Evolutionary conservation across 2,797 vertebrate genomes (phyloP).

Genomic region (Melanotaenia boesemani): DNA sequence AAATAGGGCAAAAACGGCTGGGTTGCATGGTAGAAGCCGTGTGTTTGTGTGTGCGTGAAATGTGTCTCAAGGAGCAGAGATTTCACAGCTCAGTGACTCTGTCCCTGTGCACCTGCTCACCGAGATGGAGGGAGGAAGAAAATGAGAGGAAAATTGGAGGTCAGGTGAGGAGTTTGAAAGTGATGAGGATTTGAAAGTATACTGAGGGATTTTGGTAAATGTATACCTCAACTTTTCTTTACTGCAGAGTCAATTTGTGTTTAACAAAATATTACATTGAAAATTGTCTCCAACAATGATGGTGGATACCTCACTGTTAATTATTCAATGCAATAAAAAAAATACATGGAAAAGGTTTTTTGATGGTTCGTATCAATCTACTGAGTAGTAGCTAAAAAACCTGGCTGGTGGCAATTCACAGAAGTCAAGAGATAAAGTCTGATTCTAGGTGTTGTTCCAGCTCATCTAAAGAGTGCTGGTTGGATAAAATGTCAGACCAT

Average conservation of each 20-base stretch:
- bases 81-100: constrained; percentile 77
- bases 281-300: no score
- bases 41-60: constrained; percentile 54
- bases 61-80: constrained; percentile 69
- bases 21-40: constrained; percentile 3
- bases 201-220: constrained; percentile 19
- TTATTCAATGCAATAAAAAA: background rate
- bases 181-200: constrained; percentile 33
- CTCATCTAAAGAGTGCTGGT: background rate
- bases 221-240: background rate
- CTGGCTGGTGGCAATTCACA: background rate
- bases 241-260: no score
- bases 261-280: no score
- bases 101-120: constrained; percentile 78
- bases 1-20: constrained; percentile 50
- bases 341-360: background rate
- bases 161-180: constrained; percentile 36
- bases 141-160: constrained; percentile 35
- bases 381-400: background rate
- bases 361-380: background rate
- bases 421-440: background rate
- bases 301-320: no score
- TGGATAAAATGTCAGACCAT: background rate
- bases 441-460: background rate
- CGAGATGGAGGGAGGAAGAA: constrained; percentile 38